Conservation (phyloP, 30 jellyfish, hydroid and myxozoan genomes). For the Morbakka virulenta region DNA sequence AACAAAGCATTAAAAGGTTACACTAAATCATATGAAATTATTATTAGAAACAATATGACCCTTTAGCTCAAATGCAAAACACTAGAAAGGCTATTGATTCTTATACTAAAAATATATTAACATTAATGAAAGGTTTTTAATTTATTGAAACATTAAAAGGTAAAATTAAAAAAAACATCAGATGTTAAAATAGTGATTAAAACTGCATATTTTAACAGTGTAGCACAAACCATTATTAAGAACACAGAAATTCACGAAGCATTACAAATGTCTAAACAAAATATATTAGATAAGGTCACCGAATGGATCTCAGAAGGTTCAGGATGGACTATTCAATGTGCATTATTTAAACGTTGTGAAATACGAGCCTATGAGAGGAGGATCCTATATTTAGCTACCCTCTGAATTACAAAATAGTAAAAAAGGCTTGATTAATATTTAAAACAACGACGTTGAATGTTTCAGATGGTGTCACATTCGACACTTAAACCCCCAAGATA, state of each 20-base stretch:
- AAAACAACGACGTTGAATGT: constrained; percentile 34
- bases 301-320: constrained; percentile 25
- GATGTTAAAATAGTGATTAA: neutral
- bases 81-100: too few species aligned
- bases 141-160: too few species aligned
- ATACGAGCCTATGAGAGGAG: constrained; percentile 42
- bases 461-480: too few species aligned
- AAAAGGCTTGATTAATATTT: constrained; percentile 18
- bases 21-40: too few species aligned
- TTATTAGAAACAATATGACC: too few species aligned
- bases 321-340: constrained; percentile 27
- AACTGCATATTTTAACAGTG: constrained; percentile 23
- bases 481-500: too few species aligned
- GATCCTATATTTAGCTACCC: constrained; percentile 29
- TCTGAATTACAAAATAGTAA: neutral
- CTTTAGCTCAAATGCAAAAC: too few species aligned
- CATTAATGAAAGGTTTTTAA: too few species aligned
- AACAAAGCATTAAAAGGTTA: too few species aligned
- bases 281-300: neutral
- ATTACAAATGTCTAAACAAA: constrained; percentile 6
- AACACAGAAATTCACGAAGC: neutral
- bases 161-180: neutral
- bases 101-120: too few species aligned
- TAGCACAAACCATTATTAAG: constrained; percentile 4
- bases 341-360: neutral